phyloP scores from a whole-genome alignment of 2,797 vertebrate genomes.

The Bucorvus abyssinicus region DNA sequence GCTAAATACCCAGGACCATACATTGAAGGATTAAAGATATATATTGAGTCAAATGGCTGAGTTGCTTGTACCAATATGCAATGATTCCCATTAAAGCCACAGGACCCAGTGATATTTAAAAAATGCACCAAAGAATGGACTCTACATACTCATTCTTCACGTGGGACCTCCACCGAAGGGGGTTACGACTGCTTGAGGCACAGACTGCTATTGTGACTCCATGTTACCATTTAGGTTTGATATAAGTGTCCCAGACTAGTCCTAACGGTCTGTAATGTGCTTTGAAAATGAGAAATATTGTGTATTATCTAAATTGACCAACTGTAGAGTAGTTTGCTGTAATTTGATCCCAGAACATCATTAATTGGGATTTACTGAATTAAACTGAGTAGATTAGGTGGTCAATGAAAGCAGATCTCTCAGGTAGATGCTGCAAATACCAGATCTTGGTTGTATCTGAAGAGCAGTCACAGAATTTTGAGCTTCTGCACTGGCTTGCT shows the following conservation, averaged over 20 bases:
- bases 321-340: neutral
- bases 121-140: neutral
- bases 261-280: neutral
- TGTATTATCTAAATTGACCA: neutral
- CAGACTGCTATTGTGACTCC: neutral
- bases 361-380: neutral
- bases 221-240: neutral
- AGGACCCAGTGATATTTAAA: neutral
- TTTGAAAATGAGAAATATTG: neutral
- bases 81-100: neutral
- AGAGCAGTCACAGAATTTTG: neutral
- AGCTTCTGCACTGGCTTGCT: neutral
- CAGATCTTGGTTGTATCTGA: neutral
- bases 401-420: neutral
- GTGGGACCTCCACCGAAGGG: neutral
- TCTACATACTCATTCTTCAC: neutral
- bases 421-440: neutral
- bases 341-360: neutral
- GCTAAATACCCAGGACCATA: neutral
- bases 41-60: neutral
- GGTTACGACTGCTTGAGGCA: neutral
- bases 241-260: neutral
- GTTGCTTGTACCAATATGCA: neutral
- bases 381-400: neutral
- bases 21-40: neutral